Percentiles rank a stretch among this genome's conserved stretches.
phyloP scores from a whole-genome alignment of 2,113 vertebrate species.

The Carettochelys insculpta region DNA sequence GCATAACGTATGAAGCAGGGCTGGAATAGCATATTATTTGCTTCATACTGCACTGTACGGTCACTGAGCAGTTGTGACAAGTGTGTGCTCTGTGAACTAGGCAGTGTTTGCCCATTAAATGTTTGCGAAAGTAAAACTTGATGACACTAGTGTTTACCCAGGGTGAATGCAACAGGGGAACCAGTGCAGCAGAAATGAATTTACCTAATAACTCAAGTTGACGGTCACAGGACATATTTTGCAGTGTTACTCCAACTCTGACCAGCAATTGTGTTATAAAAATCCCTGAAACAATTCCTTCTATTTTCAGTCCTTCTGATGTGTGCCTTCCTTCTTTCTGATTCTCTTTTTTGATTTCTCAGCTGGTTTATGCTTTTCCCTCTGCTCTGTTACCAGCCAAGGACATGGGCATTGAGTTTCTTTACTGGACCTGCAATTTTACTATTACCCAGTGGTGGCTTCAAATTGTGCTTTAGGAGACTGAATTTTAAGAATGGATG shows the following conservation, averaged over 20 bases:
- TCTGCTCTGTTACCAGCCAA: background rate
- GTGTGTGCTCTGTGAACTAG: background rate
- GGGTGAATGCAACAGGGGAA: background rate
- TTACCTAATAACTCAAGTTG: background rate
- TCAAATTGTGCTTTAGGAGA: background rate
- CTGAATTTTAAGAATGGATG: background rate
- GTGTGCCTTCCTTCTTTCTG: background rate
- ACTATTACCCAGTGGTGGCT: background rate
- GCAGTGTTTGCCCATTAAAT: background rate
- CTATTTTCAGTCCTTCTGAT: background rate
- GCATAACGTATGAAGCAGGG: background rate
- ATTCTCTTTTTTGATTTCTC: conserved; percentile 8
- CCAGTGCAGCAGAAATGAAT: background rate
- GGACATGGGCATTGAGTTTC: background rate
- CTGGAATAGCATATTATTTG: background rate
- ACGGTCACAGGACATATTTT: background rate
- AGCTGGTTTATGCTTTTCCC: background rate
- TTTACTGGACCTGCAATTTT: background rate
- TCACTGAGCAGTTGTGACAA: background rate
- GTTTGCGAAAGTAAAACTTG: background rate
- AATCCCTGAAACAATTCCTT: background rate
- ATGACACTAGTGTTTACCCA: background rate
- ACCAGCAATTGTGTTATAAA: background rate
- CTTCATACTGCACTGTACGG: background rate
- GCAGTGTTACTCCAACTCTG: background rate